These are phyloP conservation scores for Megaustenia siamemsis DNA, from an alignment of 2,888 invertebrate species.

Conservation along the genomic window DNA sequence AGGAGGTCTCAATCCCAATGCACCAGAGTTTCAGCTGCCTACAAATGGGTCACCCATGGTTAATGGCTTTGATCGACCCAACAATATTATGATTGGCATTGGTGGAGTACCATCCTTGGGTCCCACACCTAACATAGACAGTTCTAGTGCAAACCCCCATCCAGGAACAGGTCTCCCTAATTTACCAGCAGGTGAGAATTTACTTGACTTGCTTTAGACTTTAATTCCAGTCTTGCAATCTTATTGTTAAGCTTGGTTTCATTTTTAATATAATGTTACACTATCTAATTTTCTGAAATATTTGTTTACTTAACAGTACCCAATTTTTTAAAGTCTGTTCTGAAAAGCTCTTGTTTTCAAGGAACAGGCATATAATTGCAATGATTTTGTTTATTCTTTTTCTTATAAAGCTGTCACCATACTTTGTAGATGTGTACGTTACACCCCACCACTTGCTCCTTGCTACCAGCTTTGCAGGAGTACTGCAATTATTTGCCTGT, in stretches of 20 bases:
- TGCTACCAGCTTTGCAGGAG: too few relatives aligned
- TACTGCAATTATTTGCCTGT: too few relatives aligned
- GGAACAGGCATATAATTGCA: too few relatives aligned
- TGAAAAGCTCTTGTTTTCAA: not conserved
- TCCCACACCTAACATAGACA: not conserved
- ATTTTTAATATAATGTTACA: not conserved
- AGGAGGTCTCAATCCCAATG: constrained; percentile 88
- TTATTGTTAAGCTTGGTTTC: not conserved
- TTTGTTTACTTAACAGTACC: not conserved
- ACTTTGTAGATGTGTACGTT: too few relatives aligned
- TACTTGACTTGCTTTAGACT: not conserved
- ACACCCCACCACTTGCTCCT: too few relatives aligned
- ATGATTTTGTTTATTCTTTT: too few relatives aligned
- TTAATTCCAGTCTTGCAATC: not conserved
- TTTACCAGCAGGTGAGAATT: constrained; percentile 31
- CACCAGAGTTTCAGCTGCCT: constrained; percentile 85
- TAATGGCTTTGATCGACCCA: constrained; percentile 51
- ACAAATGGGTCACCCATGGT: constrained; percentile 51
- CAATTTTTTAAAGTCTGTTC: not conserved
- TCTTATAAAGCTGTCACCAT: too few relatives aligned
- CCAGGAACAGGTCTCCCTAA: constrained; percentile 43
- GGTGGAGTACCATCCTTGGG: constrained; percentile 26
- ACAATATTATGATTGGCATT: constrained; percentile 12
- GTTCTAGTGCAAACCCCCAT: constrained; percentile 48
- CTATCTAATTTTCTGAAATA: not conserved